Evolutionary conservation across 2,888 invertebrate species (phyloP), one percentile per base, ranked within the genome.

Genomic region (Polietes domitor): DNA sequence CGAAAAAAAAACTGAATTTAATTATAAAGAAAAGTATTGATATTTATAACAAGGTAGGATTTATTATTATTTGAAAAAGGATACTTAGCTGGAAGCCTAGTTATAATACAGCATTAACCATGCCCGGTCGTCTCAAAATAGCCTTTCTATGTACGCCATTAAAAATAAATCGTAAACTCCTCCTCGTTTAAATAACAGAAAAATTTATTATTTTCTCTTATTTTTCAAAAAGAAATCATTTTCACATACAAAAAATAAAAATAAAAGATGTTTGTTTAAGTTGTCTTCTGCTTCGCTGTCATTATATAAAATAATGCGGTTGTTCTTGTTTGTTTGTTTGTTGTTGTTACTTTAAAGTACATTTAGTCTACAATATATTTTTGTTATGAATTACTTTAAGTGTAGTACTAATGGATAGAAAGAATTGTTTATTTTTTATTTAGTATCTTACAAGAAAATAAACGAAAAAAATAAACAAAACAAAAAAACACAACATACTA

Each of bases 201-300:
- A 12, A 47, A 41, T 41, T 41, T 65, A 5, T 68, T 24, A 12
- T 37, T 65, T 68, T 68, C 17, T 21, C 43, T 68, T 68, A 41
- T 63, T 72, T 19, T 32, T 53, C 15, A 37, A 17, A 17, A 72
- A 53, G n/a, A n/a, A 19, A 17, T 75, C 43, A 26, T 28, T 63
- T 63, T 78, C 63, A 70, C 26, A 53, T 71, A 81, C 68, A 81
- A 73, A 81, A 81, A 76, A 63, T 32, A 32, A 37, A 37, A 37
- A 24, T 41, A 41, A 65, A 41, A 47, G 32, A 53, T 37, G 7
- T 37, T 37, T 70, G 61, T 53, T 82, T 65, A 79, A 65, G 53
- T 81, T 81, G 81, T 84, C 84, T 84, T 84, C 75, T 81, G 78
- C 84, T 84, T 84, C 84, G 84, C 84, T 84, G 84, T 72, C 37